Conservation (phyloP, 2,888 invertebrate species). For the Sminthurides aquaticus region DNA sequence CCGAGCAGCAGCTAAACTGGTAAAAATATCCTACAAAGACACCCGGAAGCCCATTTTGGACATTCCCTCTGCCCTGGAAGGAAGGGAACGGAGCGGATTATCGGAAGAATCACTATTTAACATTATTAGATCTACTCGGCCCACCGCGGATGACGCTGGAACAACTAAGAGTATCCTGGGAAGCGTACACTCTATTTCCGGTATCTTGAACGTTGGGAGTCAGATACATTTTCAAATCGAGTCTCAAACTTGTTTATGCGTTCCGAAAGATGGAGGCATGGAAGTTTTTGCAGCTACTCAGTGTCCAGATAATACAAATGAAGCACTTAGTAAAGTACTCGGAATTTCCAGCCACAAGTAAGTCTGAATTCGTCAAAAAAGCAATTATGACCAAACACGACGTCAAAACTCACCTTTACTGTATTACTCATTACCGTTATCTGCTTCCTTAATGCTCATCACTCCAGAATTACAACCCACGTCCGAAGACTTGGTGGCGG, state of each 20-base stretch:
- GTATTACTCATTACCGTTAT: too few relatives aligned
- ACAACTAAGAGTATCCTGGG: too few relatives aligned
- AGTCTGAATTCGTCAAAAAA: neutral
- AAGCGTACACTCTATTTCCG: too few relatives aligned
- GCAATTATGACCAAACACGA: conserved; percentile 5
- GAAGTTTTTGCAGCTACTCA: conserved; percentile 61
- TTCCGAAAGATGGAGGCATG: conserved; percentile 64
- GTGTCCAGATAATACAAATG: conserved; percentile 57
- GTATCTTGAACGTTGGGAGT: conserved; percentile 50
- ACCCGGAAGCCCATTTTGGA: conserved; percentile 45
- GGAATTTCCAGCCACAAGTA: conserved; percentile 57
- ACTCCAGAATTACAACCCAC: conserved; percentile 60
- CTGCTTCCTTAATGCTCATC: conserved; percentile 36
- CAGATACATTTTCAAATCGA: conserved; percentile 74
- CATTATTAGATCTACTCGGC: neutral
- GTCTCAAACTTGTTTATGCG: conserved; percentile 58
- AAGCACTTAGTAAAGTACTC: conserved; percentile 54
- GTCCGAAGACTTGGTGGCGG: conserved; percentile 71
- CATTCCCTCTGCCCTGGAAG: conserved; percentile 41
- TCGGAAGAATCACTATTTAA: conserved; percentile 16
- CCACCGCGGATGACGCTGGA: neutral
- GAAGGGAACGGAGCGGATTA: neutral
- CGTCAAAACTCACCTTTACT: neutral
- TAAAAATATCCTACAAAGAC: conserved; percentile 47
- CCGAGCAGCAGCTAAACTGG: conserved; percentile 44